phyloP scores from a whole-genome alignment of 53 echinoderm and acorn worm species.

The Apostichopus leukothele region DNA sequence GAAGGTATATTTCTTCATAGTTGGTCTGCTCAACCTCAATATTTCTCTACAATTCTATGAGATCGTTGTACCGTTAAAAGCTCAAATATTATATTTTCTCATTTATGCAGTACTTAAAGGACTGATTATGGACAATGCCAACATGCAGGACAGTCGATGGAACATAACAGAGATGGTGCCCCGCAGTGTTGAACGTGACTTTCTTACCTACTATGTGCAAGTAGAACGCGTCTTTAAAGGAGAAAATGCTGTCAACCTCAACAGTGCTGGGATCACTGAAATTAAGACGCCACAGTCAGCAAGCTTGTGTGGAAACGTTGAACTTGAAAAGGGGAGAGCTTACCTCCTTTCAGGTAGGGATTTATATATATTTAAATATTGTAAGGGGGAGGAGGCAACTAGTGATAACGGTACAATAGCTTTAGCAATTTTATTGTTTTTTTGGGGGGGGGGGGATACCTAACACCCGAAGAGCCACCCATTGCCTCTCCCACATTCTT shows the following conservation, averaged over 20 bases:
- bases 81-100: not conserved
- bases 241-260: not conserved
- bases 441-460: too few species aligned
- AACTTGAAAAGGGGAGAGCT: conserved; percentile 15
- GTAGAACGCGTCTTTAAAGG: conserved; percentile 34
- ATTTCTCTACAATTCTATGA: too few species aligned
- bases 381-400: too few species aligned
- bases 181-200: not conserved
- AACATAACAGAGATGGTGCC: conserved; percentile 45
- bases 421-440: too few species aligned
- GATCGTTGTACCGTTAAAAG: too few species aligned
- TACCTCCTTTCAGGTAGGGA: conserved; percentile 28
- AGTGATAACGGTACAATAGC: too few species aligned
- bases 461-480: too few species aligned
- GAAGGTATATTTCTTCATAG: too few species aligned
- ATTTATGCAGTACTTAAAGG: conserved; percentile 25
- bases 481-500: too few species aligned
- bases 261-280: not conserved
- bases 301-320: conserved; percentile 31
- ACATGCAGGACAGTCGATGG: not conserved
- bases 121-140: conserved; percentile 17
- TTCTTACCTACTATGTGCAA: conserved; percentile 25
- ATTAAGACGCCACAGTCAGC: conserved; percentile 26
- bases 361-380: too few species aligned
- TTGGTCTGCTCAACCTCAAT: too few species aligned